phyloP scores from a whole-genome alignment of 2,797 vertebrate species.

The Cirrhinus molitorella region DNA sequence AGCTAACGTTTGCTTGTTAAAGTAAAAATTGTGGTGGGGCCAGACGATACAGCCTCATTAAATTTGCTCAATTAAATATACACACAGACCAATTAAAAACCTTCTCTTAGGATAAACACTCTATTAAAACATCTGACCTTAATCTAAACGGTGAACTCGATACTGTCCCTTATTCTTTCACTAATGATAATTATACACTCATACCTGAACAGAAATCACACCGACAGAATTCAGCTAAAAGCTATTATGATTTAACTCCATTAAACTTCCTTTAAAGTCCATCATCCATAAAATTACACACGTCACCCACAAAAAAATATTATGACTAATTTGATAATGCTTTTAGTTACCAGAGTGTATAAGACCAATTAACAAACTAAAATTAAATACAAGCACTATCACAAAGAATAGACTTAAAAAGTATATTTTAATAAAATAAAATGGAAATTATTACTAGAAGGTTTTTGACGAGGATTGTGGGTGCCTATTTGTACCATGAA shows the following conservation, averaged over 20 bases:
- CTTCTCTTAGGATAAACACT: constrained; percentile 38
- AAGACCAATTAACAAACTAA: background rate
- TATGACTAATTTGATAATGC: background rate
- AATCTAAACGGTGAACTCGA: constrained; percentile 34
- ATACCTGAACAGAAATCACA: background rate
- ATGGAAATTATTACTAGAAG: background rate
- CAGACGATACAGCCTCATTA: constrained; percentile 32
- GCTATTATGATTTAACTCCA: background rate
- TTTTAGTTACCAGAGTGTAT: background rate
- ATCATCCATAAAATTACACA: constrained; percentile 14
- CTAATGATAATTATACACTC: constrained; percentile 19
- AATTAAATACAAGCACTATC: background rate
- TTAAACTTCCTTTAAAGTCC: constrained; percentile 7
- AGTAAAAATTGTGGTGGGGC: constrained; percentile 35
- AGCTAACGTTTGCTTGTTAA: constrained; percentile 43
- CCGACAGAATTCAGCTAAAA: background rate
- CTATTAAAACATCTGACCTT: constrained; percentile 48
- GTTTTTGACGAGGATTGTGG: too few species aligned
- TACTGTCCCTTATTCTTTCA: constrained; percentile 9
- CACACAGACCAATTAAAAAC: constrained; percentile 37
- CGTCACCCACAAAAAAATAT: background rate
- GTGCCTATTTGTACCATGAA: background rate
- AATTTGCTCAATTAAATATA: constrained; percentile 42
- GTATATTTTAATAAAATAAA: background rate
- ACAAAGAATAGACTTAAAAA: background rate